Evolutionary conservation across 2,888 invertebrate species (phyloP).

Genomic region (Sisyra nigra): DNA sequence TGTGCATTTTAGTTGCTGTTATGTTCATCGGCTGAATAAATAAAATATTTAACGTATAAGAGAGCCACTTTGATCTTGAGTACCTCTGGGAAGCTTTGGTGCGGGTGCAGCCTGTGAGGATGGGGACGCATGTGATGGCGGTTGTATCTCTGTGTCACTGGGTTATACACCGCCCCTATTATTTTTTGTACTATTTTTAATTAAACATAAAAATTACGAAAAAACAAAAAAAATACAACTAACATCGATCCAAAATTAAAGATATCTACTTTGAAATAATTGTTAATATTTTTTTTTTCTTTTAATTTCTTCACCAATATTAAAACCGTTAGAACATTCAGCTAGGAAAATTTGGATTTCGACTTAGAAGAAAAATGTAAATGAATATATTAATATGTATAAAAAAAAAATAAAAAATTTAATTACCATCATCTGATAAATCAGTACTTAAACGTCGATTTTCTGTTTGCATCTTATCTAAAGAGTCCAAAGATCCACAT

Average conservation of each 20-base stretch:
- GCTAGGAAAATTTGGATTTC: not conserved
- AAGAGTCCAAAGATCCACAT: constrained; percentile 38
- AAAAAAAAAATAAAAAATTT: constrained; percentile 9
- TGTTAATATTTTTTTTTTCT: not conserved
- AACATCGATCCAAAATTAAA: not conserved
- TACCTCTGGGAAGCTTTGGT: constrained; percentile 3
- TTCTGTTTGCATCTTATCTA: constrained; percentile 27
- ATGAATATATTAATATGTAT: not conserved
- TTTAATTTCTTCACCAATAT: not conserved
- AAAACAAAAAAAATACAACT: too few species aligned
- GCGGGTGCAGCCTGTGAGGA: constrained; percentile 2
- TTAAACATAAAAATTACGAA: too few species aligned
- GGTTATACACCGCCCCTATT: not conserved
- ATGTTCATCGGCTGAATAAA: too few species aligned
- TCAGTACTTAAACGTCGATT: constrained; percentile 13
- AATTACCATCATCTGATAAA: constrained; percentile 30
- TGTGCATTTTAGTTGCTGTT: too few species aligned
- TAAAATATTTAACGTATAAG: too few species aligned
- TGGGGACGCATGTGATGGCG: constrained; percentile 2
- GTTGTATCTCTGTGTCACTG: constrained; percentile 1
- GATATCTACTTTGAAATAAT: not conserved
- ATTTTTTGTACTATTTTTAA: too few species aligned
- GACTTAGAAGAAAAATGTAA: constrained; percentile 3
- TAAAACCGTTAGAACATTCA: not conserved
- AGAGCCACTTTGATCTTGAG: not conserved